These are phyloP conservation scores for Dromiciops gliroides DNA, from an alignment of 2,113 vertebrate species.

Conservation along the genomic window DNA sequence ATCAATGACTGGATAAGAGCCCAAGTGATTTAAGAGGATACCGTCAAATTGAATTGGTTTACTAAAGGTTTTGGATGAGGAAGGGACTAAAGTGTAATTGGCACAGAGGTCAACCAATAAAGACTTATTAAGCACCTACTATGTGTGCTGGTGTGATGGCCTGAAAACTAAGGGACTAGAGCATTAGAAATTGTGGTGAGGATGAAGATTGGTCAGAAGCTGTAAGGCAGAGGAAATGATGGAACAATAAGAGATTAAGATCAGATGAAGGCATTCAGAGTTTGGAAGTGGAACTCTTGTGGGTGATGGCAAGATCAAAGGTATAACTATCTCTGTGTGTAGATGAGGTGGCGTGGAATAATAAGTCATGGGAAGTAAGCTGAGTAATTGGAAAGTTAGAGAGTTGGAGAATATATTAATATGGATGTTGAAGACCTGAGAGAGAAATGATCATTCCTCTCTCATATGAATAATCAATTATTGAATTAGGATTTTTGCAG, in stretches of 20 bases:
- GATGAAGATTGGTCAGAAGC: neutral
- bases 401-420: neutral
- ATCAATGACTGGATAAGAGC: neutral
- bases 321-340: neutral
- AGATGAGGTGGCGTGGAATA: neutral
- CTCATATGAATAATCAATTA: too few relatives aligned
- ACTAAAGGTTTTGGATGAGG: neutral
- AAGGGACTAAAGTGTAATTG: neutral
- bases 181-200: neutral
- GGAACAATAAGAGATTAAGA: neutral
- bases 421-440: neutral
- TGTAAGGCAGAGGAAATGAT: neutral
- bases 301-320: neutral
- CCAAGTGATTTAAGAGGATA: neutral
- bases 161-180: too few relatives aligned
- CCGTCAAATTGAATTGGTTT: neutral
- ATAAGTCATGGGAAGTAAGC: neutral
- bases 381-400: neutral
- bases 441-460: too few relatives aligned
- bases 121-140: neutral
- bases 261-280: neutral
- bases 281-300: neutral
- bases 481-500: too few relatives aligned
- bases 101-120: neutral
- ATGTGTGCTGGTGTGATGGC: neutral